Evolutionary conservation across 2,113 vertebrate genomes (phyloP), one percentile per base, ranked within the genome.

Genomic region (Spea multiplicata): DNA sequence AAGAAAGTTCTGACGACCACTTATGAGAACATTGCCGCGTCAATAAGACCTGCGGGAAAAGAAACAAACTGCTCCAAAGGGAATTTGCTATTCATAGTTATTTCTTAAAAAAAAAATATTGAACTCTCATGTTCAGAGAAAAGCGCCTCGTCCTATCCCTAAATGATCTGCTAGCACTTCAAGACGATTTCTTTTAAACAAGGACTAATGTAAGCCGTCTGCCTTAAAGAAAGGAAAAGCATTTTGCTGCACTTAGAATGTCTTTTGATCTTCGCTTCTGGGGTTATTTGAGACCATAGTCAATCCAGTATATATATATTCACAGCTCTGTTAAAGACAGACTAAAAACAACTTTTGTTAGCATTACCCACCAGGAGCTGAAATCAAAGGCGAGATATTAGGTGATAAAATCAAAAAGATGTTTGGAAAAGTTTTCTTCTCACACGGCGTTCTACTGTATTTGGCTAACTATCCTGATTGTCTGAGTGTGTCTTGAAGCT

Each of bases 211-310:
- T 68, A 69, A 57, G 64, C 50, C 44, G 62, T 68, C 50, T 16
- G 62, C 9, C 47, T 53, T 53, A 70, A 44, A 52, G 45, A 69
- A 77, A 61, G 66, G 52, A 68, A 70, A 48, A 49, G 47, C 76
- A 65, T 17, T 78, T 62, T 71, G 55, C 55, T n/a, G 67, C 30
- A 49, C 67, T 64, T 71, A 71, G 16, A 71, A 71, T 53, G 76
- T 78, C 55, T 71, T 78, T 71, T 78, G 73, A 81, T 69, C 73
- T 74, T 5, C 3, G 2, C 76, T 83, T 78, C 46, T 6, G 50
- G 71, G 73, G 59, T 80, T 73, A 67, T 75, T 73, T 70, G 48
- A 74, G 59, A 68, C 45, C 80, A 14, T 14, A 72, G 67, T 53
- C 52, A 48, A n/a, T 66, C 57, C 61, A 44, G 55, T 57, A 5